Percentiles rank a stretch among this genome's conserved stretches.
Conservation (phyloP, 1,140 invertebrate species). For the Sminthurinus signatus region DNA sequence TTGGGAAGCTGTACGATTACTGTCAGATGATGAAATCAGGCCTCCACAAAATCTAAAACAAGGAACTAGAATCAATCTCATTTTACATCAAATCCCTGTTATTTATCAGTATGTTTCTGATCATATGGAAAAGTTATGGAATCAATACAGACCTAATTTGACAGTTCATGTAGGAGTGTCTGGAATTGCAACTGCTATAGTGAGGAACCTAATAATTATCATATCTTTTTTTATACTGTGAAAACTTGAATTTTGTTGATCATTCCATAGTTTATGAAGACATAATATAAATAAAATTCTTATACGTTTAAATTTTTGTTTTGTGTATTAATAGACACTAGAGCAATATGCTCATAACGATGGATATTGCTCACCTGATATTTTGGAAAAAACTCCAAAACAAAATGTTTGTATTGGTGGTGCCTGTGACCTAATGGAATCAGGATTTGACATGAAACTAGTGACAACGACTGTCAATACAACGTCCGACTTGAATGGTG, state of each 20-base stretch:
- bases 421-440: slow-evolving; percentile 40
- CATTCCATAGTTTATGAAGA: no score
- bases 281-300: no score
- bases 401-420: slow-evolving; percentile 43
- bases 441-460: slow-evolving; percentile 46
- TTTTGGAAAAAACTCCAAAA: slow-evolving; percentile 45
- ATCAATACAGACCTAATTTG: slow-evolving; percentile 44
- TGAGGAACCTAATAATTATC: no score
- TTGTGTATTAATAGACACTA: no score
- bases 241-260: no score
- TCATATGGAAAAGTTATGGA: slow-evolving; percentile 44
- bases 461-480: slow-evolving; percentile 47
- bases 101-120: slow-evolving; percentile 44
- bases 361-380: slow-evolving; percentile 47
- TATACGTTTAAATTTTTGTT: no score
- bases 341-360: slow-evolving; percentile 49
- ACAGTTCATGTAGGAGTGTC: slow-evolving; percentile 52
- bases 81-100: slow-evolving; percentile 44
- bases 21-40: slow-evolving; percentile 42
- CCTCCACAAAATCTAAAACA: slow-evolving; percentile 34
- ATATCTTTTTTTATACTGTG: no score
- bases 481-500: slow-evolving; percentile 32
- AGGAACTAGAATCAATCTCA: slow-evolving; percentile 29
- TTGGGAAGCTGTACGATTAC: slow-evolving; percentile 47
- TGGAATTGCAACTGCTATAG: slow-evolving; percentile 48